Conservation (phyloP, 2,113 vertebrate genomes). For the Miniopterus natalensis region DNA sequence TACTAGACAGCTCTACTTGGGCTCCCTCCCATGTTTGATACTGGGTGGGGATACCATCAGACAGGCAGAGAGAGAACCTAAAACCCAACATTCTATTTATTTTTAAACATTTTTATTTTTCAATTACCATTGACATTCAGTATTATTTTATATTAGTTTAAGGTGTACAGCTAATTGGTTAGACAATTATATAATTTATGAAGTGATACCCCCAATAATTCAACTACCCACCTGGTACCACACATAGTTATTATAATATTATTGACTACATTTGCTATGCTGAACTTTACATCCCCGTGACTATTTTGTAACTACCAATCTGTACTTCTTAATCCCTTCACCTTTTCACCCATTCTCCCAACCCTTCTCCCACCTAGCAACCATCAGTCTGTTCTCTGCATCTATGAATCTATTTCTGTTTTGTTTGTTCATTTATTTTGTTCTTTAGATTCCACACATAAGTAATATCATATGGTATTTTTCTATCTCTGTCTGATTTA, state of each 20-base stretch:
- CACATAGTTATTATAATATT: neutral
- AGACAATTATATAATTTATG: neutral
- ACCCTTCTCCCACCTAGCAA: neutral
- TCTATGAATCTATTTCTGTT: neutral
- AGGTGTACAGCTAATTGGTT: neutral
- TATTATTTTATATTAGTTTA: neutral
- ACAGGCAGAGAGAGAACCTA: neutral
- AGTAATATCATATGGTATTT: neutral
- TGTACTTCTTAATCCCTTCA: neutral
- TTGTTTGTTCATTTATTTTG: neutral
- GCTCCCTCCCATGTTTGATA: neutral
- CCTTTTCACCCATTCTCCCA: neutral
- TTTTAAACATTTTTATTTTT: neutral
- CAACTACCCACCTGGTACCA: neutral
- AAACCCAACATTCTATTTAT: neutral
- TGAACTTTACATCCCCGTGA: neutral
- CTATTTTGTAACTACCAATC: neutral
- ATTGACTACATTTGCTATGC: neutral
- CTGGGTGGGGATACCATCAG: neutral
- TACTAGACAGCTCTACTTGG: neutral
- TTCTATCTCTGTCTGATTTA: neutral
- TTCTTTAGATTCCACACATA: neutral
- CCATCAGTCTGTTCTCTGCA: neutral
- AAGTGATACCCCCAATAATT: neutral
- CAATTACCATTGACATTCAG: neutral